Evolutionary conservation across 53 echinoderm and acorn worm species (phyloP).

Genomic region (Stichopus horrens): DNA sequence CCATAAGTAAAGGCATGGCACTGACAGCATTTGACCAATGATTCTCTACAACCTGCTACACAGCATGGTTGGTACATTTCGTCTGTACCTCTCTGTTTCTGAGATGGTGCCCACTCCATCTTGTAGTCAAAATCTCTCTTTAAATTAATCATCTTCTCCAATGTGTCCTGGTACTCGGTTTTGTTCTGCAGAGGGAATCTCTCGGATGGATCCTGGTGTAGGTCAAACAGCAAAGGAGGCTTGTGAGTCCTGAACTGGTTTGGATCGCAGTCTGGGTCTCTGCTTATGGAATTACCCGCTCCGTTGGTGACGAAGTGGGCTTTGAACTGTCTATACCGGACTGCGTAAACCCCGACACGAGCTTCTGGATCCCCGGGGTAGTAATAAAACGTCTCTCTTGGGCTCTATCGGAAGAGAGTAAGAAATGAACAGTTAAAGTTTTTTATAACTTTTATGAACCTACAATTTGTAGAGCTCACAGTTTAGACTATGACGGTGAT

Average conservation of each 20-base stretch:
- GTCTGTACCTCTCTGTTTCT: slow-evolving; percentile 47
- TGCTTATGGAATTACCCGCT: slow-evolving; percentile 46
- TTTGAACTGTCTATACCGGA: slow-evolving; percentile 87
- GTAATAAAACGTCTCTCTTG: slow-evolving; percentile 74
- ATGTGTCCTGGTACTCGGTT: slow-evolving; percentile 40
- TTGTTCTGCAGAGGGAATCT: slow-evolving; percentile 64
- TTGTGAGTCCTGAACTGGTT: slow-evolving; percentile 53
- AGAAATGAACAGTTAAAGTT: neutral
- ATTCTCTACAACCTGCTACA: slow-evolving; percentile 65
- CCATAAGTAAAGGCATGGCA: slow-evolving; percentile 41
- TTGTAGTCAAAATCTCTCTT: slow-evolving; percentile 63
- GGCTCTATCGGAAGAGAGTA: slow-evolving; percentile 59
- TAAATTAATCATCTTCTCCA: slow-evolving; percentile 51
- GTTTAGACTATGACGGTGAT: no score
- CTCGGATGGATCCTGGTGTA: slow-evolving; percentile 83
- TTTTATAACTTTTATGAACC: no score
- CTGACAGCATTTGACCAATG: slow-evolving; percentile 72
- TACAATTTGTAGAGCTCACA: no score
- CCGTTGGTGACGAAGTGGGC: slow-evolving; percentile 92
- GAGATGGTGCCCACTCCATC: slow-evolving; percentile 77
- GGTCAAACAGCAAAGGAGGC: slow-evolving; percentile 82
- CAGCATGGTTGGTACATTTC: slow-evolving; percentile 83
- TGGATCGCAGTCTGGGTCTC: slow-evolving; percentile 78
- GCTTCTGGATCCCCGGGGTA: slow-evolving; percentile 62
- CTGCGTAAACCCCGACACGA: slow-evolving; percentile 71